These are phyloP conservation scores for Ceratoteleas bidentatus DNA, from an alignment of 1,140 invertebrate species.

Conservation along the genomic window DNA sequence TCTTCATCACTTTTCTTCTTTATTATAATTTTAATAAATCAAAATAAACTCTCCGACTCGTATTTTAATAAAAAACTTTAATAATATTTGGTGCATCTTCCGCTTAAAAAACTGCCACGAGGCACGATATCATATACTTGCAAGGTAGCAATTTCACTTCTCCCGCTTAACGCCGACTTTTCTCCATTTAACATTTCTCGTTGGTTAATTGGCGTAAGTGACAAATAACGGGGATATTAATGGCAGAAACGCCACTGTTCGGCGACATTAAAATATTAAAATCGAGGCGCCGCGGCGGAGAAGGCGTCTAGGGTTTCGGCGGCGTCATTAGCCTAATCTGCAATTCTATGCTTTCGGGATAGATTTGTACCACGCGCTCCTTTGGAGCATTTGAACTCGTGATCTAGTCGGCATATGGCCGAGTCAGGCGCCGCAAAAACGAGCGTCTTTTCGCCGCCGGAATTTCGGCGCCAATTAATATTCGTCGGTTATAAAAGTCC, in stretches of 20 bases:
- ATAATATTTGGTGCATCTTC: too few relatives aligned
- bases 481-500: constrained; percentile 16
- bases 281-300: neutral
- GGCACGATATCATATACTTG: too few relatives aligned
- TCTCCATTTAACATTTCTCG: neutral
- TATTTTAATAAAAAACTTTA: too few relatives aligned
- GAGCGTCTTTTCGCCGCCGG: neutral
- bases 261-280: constrained; percentile 10
- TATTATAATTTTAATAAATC: too few relatives aligned
- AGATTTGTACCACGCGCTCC: constrained; percentile 23
- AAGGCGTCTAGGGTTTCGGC: constrained; percentile 2
- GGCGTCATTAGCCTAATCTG: constrained; percentile 34
- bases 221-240: neutral
- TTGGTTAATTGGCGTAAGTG: neutral
- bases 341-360: constrained; percentile 39
- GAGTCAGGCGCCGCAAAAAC: constrained; percentile 11
- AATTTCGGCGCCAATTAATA: constrained; percentile 15
- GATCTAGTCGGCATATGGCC: constrained; percentile 25
- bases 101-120: too few relatives aligned
- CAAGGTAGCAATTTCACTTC: neutral
- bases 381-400: constrained; percentile 23
- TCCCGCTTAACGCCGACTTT: neutral
- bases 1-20: too few relatives aligned
- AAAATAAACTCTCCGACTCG: too few relatives aligned
- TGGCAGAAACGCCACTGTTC: neutral